Evolutionary conservation across 2,797 vertebrate genomes (phyloP).

Genomic region (Eurystomus glaucurus): DNA sequence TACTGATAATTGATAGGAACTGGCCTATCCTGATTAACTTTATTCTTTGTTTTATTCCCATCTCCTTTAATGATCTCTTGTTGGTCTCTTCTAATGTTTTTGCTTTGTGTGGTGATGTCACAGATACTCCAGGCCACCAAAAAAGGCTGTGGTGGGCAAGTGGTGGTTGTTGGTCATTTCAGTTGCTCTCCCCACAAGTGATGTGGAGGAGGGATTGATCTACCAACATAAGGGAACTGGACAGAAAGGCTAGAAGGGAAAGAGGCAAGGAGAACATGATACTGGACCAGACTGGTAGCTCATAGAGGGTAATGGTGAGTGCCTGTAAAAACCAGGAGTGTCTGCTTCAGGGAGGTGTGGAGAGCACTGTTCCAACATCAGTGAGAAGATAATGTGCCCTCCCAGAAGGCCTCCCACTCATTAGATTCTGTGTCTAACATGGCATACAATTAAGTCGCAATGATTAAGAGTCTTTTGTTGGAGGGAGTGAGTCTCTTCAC

Average conservation of each 20-base stretch:
- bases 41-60: background rate
- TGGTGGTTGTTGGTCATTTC: background rate
- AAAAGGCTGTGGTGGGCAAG: background rate
- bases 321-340: background rate
- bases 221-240: accelerated
- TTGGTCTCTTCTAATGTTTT: background rate
- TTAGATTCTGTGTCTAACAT: background rate
- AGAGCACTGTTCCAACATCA: background rate
- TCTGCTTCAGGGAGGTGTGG: background rate
- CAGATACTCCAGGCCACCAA: background rate
- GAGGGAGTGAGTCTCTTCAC: background rate
- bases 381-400: background rate
- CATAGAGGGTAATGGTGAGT: background rate
- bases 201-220: background rate
- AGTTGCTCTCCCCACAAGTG: background rate
- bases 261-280: background rate
- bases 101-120: background rate
- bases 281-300: background rate
- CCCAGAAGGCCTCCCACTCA: background rate
- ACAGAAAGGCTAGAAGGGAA: background rate
- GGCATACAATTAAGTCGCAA: background rate
- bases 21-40: background rate
- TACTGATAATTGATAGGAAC: background rate
- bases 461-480: background rate
- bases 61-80: background rate